Evolutionary conservation across 2,888 invertebrate genomes (phyloP).

Genomic region (Drosophila anceps): DNA sequence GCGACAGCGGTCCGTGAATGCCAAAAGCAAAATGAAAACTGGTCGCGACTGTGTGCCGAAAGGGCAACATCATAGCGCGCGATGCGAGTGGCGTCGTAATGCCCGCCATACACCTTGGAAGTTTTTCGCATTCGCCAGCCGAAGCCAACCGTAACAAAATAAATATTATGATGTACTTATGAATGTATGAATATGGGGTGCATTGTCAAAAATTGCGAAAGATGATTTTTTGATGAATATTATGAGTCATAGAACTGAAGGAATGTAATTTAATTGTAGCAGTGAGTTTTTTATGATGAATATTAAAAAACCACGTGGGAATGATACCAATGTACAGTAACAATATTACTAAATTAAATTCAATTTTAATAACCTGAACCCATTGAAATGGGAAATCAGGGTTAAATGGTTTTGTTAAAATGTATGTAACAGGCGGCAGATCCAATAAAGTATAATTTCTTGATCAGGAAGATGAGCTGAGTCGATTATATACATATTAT

Average conservation of each 20-base stretch:
- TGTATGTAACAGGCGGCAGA: no score
- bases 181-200: not conserved
- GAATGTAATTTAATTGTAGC: not conserved
- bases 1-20: slow-evolving; percentile 61
- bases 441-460: no score
- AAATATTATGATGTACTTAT: slow-evolving; percentile 8
- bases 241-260: not conserved
- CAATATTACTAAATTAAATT: no score
- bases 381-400: no score
- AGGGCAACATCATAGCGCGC: slow-evolving; percentile 43
- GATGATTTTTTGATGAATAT: not conserved
- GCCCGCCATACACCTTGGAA: slow-evolving; percentile 32
- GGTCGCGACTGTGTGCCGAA: slow-evolving; percentile 65
- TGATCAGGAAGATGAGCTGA: no score
- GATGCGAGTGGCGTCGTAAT: slow-evolving; percentile 31
- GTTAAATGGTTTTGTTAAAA: no score
- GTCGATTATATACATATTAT: no score
- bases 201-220: not conserved
- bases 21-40: slow-evolving; percentile 75
- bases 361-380: no score
- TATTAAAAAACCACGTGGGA: not conserved
- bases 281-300: not conserved
- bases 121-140: slow-evolving; percentile 44
- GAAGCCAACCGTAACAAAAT: slow-evolving; percentile 18
- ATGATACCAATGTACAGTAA: no score